These are phyloP conservation scores for Ophion ellenae DNA, from an alignment of 2,888 invertebrate species.

Conservation along the genomic window DNA sequence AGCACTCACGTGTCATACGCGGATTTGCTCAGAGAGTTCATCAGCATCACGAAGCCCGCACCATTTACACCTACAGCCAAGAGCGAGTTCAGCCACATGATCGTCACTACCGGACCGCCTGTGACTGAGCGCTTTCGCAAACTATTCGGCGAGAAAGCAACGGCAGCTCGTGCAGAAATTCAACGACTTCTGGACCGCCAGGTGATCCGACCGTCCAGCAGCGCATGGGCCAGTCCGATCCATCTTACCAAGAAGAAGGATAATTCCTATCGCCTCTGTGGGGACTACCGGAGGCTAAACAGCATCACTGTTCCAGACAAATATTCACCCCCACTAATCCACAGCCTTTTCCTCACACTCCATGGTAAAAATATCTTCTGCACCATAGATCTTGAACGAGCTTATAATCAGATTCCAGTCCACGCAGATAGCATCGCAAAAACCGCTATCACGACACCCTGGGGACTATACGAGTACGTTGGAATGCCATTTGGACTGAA, in stretches of 20 bases:
- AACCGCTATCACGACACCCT: slow-evolving; percentile 58
- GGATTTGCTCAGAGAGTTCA: slow-evolving; percentile 30
- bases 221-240: slow-evolving; percentile 19
- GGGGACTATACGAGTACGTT: slow-evolving; percentile 53
- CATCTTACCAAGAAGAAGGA: slow-evolving; percentile 40
- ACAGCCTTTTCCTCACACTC: slow-evolving; percentile 22
- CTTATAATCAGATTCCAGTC: slow-evolving; percentile 54
- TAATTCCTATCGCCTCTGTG: slow-evolving; percentile 44
- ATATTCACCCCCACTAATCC: slow-evolving; percentile 54
- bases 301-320: slow-evolving; percentile 35
- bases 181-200: slow-evolving; percentile 22
- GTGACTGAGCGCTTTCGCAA: slow-evolving; percentile 41
- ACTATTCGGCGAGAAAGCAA: slow-evolving; percentile 42
- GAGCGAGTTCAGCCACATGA: slow-evolving; percentile 40
- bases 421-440: slow-evolving; percentile 48
- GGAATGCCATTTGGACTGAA: slow-evolving; percentile 51
- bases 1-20: slow-evolving; percentile 11
- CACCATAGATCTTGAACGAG: slow-evolving; percentile 39
- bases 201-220: too few relatives aligned
- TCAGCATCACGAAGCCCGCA: slow-evolving; percentile 45
- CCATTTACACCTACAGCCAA: not conserved
- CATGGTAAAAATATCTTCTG: slow-evolving; percentile 47
- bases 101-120: slow-evolving; percentile 43
- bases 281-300: slow-evolving; percentile 52
- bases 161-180: slow-evolving; percentile 47